A percentile compares a stretch with the other conserved stretches of the same genome.
Conservation (phyloP, 2,113 vertebrate species). For the Grammomys dolichurus region DNA sequence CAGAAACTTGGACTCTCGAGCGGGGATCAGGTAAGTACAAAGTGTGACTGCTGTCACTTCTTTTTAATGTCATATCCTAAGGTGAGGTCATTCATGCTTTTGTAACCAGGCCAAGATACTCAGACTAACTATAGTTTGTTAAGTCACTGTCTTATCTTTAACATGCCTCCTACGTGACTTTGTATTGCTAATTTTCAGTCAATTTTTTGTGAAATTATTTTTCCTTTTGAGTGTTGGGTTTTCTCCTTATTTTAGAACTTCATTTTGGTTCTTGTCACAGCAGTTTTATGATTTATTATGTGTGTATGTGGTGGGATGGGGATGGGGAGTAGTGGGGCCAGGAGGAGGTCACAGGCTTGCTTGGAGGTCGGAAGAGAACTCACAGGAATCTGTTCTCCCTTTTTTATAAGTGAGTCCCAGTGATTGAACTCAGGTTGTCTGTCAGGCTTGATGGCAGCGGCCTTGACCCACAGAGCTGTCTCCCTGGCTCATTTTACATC, state of each 20-base stretch:
- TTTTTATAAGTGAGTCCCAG: neutral
- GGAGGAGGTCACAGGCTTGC: neutral
- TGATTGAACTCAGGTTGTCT: neutral
- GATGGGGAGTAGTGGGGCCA: neutral
- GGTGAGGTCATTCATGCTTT: neutral
- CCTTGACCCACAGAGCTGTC: neutral
- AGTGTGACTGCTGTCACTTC: neutral
- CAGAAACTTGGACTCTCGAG: conserved; percentile 93
- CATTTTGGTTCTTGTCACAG: neutral
- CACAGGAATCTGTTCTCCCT: neutral
- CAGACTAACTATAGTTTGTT: neutral
- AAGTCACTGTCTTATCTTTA: neutral
- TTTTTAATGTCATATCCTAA: neutral
- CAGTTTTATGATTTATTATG: neutral
- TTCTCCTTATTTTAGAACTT: conserved; percentile 49
- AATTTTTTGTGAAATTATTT: conserved; percentile 35
- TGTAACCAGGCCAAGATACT: neutral
- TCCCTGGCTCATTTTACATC: neutral
- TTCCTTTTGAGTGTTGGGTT: neutral
- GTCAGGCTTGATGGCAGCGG: neutral
- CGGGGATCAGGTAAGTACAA: conserved; percentile 92
- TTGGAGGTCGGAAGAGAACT: neutral
- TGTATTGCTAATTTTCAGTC: neutral
- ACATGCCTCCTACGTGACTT: neutral
- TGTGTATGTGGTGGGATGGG: neutral